Evolutionary conservation across 2,797 vertebrate species (phyloP).

Genomic region (Agapornis canus): DNA sequence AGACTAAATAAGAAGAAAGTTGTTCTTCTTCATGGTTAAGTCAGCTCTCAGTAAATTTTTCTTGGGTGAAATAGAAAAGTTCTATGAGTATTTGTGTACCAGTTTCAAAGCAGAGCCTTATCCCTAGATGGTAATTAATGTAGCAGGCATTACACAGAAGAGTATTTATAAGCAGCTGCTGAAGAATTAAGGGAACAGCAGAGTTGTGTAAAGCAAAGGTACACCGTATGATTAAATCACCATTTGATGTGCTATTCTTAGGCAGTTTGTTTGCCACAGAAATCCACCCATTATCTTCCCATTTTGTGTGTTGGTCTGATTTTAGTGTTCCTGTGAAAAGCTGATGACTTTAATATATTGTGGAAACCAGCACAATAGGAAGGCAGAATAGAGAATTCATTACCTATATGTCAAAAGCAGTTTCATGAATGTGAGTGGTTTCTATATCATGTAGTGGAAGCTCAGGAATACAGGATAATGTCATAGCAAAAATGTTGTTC

Average conservation of each 20-base stretch:
- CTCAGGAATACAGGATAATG: not conserved
- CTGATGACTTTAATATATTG: not conserved
- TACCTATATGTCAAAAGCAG: not conserved
- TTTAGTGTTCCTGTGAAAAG: not conserved
- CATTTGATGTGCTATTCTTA: not conserved
- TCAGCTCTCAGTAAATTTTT: not conserved
- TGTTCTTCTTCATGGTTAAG: not conserved
- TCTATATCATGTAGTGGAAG: not conserved
- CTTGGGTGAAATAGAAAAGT: not conserved
- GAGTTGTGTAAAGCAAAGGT: conserved; percentile 7
- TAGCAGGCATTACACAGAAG: conserved; percentile 6
- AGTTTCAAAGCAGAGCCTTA: conserved; percentile 16
- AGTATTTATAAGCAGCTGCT: conserved; percentile 15
- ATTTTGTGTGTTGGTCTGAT: not conserved
- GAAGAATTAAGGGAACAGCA: not conserved
- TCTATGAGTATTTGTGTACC: not conserved
- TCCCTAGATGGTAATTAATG: conserved; percentile 6
- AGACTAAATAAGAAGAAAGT: not conserved
- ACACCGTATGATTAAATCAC: not conserved
- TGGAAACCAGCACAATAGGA: not conserved
- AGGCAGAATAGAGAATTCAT: conserved; percentile 1
- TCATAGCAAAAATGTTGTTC: not conserved
- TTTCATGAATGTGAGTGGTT: not conserved
- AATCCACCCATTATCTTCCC: not conserved
- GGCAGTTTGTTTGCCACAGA: not conserved